Evolutionary conservation across 1,140 invertebrate genomes (phyloP).

Genomic region (Antheraea pernyi): DNA sequence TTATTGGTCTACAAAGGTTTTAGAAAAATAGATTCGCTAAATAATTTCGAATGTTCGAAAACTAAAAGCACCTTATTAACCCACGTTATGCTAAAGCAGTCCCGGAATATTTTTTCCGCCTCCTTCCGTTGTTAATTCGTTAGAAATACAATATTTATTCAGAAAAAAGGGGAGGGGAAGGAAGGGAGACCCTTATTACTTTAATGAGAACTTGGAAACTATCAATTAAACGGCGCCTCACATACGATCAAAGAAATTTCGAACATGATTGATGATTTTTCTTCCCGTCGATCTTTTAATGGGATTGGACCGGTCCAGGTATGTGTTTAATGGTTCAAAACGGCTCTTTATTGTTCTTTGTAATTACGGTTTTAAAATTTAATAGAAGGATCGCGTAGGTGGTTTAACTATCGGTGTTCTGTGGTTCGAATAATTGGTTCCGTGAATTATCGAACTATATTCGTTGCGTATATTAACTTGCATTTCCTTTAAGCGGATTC

Average conservation of each 20-base stretch:
- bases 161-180: constrained; percentile 7
- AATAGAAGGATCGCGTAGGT: background rate
- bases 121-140: constrained; percentile 32
- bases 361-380: background rate
- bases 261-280: background rate
- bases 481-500: too few relatives aligned
- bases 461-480: too few relatives aligned
- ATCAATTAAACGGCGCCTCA: constrained; percentile 68
- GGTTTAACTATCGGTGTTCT: too few relatives aligned
- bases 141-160: constrained; percentile 60
- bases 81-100: constrained; percentile 8
- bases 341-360: background rate
- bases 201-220: constrained; percentile 55
- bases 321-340: background rate
- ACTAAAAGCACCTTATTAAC: constrained; percentile 15
- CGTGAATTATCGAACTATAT: too few relatives aligned
- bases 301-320: background rate
- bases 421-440: too few relatives aligned
- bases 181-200: constrained; percentile 45
- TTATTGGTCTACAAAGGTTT: background rate
- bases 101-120: constrained; percentile 40
- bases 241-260: constrained; percentile 26
- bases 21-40: background rate
- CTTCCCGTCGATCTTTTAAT: background rate
- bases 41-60: constrained; percentile 3